Evolutionary conservation across 2,888 invertebrate genomes (phyloP), one percentile per base, ranked within the genome.

Genomic region (Formica aserva): DNA sequence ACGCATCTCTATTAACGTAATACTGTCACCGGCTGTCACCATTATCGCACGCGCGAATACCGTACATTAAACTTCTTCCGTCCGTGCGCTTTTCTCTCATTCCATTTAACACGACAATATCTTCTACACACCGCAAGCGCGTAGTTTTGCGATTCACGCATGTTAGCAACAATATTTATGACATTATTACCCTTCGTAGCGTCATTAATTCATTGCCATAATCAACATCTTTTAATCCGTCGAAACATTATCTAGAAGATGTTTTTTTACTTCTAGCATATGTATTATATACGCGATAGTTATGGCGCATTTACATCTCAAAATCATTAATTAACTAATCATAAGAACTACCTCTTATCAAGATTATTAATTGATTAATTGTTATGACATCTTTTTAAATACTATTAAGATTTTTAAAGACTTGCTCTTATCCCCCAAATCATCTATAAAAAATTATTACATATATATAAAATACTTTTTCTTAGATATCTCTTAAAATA

Each of bases 1-100:
- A 69, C 77, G 77, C 77, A 77, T 69, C 77, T 77, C 71, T 71
- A 67, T 77, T 77, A 77, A 69, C 71, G 77, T 71, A 77, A 76
- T 67, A 76, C 71, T 77, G 75, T 76, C 62, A 62, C 29, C 32
- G 48, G 38, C 22, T 38, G 65, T 65, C 77, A 76, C 69, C 76
- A 76, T 76, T 76, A 77, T 77, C 77, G 55, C 52, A 69, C 69
- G 71, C 71, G 77, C 69, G 38, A 76, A 76, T 69, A 26, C 32
- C 76, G 38, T 55, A n/a, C 26, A 71, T 77, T 26, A 71, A 77
- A 71, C n/a, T 29, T 15, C 55, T n/a, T 35, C 15, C 35, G 35
- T 26, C 9, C 52, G n/a, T 55, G 26, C n/a, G 67, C 18, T 22
- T 41, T 38, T 52, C 13, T n/a, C 48, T 77, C 52, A 41, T 76